Evolutionary conservation across 2,113 vertebrate species (phyloP).

Genomic region (Zosterops borbonicus): DNA sequence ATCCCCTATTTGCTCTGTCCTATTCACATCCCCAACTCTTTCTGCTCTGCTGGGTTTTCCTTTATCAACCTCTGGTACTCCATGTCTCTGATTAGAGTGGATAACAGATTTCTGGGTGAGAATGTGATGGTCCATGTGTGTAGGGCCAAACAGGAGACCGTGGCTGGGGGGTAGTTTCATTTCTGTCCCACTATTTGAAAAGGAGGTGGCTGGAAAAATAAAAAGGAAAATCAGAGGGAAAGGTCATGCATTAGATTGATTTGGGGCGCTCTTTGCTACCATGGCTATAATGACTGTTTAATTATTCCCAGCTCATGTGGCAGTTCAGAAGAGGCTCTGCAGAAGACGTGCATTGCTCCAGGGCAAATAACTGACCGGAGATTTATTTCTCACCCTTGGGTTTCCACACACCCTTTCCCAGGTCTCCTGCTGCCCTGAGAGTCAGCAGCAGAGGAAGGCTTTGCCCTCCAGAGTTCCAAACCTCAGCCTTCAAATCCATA

Average conservation of each 20-base stretch:
- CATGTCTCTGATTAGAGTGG: background rate
- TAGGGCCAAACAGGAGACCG: background rate
- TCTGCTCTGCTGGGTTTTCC: background rate
- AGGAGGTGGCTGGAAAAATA: constrained; percentile 30
- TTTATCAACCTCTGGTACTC: background rate
- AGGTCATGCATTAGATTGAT: constrained; percentile 55
- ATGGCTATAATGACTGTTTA: constrained; percentile 42
- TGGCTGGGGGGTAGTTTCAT: background rate
- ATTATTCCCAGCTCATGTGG: constrained; percentile 53
- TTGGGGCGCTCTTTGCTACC: constrained; percentile 40
- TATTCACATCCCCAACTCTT: fast-evolving
- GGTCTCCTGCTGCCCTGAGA: background rate
- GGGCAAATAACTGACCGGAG: constrained; percentile 22
- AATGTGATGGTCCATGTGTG: background rate
- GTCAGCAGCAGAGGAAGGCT: background rate
- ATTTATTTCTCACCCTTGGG: constrained; percentile 47
- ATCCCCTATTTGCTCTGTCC: background rate
- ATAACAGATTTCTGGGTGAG: background rate
- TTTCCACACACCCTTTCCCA: background rate
- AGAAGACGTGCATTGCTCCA: background rate
- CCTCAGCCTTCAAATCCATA: background rate
- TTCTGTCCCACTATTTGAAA: background rate
- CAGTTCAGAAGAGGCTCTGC: constrained; percentile 17
- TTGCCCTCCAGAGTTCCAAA: background rate
- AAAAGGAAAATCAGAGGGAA: constrained; percentile 40